phyloP scores from a whole-genome alignment of 92 coral and sea anemone genomes.

The Blastomussa wellsi region DNA sequence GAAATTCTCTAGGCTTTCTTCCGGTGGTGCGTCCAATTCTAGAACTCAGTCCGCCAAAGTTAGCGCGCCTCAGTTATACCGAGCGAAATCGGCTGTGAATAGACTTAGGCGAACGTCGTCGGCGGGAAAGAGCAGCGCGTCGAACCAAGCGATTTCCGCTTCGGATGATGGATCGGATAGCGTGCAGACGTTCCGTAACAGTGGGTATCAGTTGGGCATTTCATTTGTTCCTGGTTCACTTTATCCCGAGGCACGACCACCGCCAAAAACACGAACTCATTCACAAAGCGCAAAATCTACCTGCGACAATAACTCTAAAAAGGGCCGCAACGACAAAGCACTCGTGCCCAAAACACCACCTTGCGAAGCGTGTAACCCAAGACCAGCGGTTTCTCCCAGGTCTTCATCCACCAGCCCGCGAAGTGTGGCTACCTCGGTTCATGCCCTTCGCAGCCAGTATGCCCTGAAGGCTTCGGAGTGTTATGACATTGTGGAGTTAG shows the following conservation, averaged over 20 bases:
- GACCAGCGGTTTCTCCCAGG: slow-evolving; percentile 41
- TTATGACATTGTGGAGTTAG: slow-evolving; percentile 83
- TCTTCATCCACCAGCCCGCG: slow-evolving; percentile 41
- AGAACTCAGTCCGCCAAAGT: slow-evolving; percentile 49
- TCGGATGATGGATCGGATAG: slow-evolving; percentile 65
- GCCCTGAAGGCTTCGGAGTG: slow-evolving; percentile 79
- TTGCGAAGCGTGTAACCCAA: slow-evolving; percentile 71
- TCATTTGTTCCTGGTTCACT: slow-evolving; percentile 80
- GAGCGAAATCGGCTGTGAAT: slow-evolving; percentile 55
- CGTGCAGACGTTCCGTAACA: slow-evolving; percentile 82
- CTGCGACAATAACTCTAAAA: slow-evolving; percentile 12
- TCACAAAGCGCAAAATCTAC: slow-evolving; percentile 12
- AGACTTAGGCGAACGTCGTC: slow-evolving; percentile 68
- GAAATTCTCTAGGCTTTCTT: background rate
- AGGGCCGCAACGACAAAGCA: background rate
- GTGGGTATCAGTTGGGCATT: slow-evolving; percentile 69
- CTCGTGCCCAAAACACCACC: slow-evolving; percentile 27
- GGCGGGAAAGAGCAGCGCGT: slow-evolving; percentile 52
- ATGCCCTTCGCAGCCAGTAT: slow-evolving; percentile 73
- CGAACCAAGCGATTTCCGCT: slow-evolving; percentile 49
- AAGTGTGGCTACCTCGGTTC: slow-evolving; percentile 24
- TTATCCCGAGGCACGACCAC: slow-evolving; percentile 75
- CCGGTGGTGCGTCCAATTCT: slow-evolving; percentile 11
- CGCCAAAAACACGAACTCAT: slow-evolving; percentile 15
- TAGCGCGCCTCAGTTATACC: slow-evolving; percentile 27